Percentiles rank a stretch among this genome's conserved stretches.
Evolutionary conservation across 2,888 invertebrate genomes (phyloP).

Genomic region (Ectropis crepuscularia): DNA sequence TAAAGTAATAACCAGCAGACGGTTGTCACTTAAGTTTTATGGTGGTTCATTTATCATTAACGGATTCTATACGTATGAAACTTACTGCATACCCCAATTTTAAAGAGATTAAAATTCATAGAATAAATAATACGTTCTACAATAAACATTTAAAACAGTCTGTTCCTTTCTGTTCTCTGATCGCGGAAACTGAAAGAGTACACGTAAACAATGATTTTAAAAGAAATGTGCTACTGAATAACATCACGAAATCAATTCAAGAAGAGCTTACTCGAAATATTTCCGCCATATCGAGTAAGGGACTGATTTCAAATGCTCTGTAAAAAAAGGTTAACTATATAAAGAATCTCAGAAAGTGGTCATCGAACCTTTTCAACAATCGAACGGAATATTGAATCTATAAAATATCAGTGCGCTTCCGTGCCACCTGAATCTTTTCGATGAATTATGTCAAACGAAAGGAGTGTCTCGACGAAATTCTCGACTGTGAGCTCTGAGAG

Average conservation of each 20-base stretch:
- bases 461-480: slow-evolving; percentile 7
- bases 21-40: too few relatives aligned
- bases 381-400: slow-evolving; percentile 35
- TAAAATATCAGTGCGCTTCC: slow-evolving; percentile 39
- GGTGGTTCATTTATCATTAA: too few relatives aligned
- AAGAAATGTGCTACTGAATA: slow-evolving; percentile 12
- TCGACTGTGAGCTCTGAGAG: slow-evolving; percentile 24
- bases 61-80: too few relatives aligned
- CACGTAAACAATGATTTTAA: slow-evolving; percentile 9
- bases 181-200: not conserved
- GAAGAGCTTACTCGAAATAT: slow-evolving; percentile 42
- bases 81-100: too few relatives aligned
- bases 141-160: too few relatives aligned
- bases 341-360: slow-evolving; percentile 43
- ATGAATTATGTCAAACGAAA: slow-evolving; percentile 29
- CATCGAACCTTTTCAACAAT: slow-evolving; percentile 42
- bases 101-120: too few relatives aligned
- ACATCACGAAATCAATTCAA: slow-evolving; percentile 43
- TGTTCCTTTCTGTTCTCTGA: too few relatives aligned
- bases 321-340: slow-evolving; percentile 50
- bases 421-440: slow-evolving; percentile 19
- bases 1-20: not conserved
- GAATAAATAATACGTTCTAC: too few relatives aligned
- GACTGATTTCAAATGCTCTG: slow-evolving; percentile 45
- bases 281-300: slow-evolving; percentile 40